phyloP scores from a whole-genome alignment of 1,140 invertebrate species.

The Triops cancriformis region DNA sequence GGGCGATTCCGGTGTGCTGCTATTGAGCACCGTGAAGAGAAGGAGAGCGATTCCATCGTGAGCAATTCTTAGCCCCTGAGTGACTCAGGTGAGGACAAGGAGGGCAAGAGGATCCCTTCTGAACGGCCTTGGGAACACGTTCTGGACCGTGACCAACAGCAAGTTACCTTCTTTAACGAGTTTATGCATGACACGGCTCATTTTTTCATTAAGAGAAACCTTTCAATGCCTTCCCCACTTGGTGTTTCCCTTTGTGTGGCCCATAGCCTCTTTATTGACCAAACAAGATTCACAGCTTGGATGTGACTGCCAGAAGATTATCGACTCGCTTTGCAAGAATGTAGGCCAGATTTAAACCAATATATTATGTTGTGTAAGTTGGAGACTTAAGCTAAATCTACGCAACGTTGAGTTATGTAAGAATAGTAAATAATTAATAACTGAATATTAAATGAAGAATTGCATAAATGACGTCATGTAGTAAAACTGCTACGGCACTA shows the following conservation, averaged over 20 bases:
- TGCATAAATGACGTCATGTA: too few relatives aligned
- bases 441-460: too few relatives aligned
- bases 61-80: background rate
- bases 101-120: conserved; percentile 2
- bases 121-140: background rate
- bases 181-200: background rate
- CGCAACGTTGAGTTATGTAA: too few relatives aligned
- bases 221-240: background rate
- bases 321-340: background rate
- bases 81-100: background rate
- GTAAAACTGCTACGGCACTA: too few relatives aligned
- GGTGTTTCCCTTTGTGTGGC: background rate
- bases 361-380: too few relatives aligned
- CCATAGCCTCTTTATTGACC: background rate
- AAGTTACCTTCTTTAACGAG: background rate
- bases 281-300: background rate
- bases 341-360: background rate
- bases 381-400: background rate
- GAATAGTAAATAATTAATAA: too few relatives aligned
- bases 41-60: background rate
- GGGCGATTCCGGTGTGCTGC: background rate
- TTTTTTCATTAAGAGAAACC: conserved; percentile 5
- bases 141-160: conserved; percentile 3
- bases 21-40: background rate
- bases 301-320: background rate